Evolutionary conservation across 2,888 invertebrate species (phyloP).

Genomic region (Rhagophthalmus giganteus): DNA sequence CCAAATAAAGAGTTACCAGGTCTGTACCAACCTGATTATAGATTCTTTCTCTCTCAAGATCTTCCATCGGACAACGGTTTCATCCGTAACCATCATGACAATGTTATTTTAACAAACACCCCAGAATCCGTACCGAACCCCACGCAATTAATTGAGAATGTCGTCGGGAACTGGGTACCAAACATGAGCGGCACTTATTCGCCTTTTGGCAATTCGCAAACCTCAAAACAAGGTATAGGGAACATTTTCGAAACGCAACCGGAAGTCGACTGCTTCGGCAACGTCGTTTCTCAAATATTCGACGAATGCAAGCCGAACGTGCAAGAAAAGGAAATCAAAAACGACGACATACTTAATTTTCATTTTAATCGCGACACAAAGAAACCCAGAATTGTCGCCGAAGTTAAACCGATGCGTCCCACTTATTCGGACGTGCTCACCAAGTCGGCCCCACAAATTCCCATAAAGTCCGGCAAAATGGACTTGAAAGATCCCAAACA

Average conservation of each 20-base stretch:
- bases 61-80: conserved; percentile 7
- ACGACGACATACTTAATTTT: conserved; percentile 51
- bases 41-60: conserved; percentile 21
- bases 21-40: conserved; percentile 37
- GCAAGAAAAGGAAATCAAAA: conserved; percentile 33
- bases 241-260: conserved; percentile 45
- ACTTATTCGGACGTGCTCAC: conserved; percentile 83
- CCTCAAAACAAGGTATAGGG: conserved; percentile 46
- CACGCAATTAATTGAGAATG: conserved; percentile 66
- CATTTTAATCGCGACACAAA: conserved; percentile 59
- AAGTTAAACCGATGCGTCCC: conserved; percentile 85
- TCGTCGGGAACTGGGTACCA: conserved; percentile 73
- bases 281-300: conserved; percentile 8
- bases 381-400: conserved; percentile 75
- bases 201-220: conserved; percentile 69
- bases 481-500: conserved; percentile 53
- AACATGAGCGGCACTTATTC: conserved; percentile 74
- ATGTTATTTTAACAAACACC: conserved; percentile 11
- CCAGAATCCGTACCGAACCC: conserved; percentile 31
- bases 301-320: conserved; percentile 18
- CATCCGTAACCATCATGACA: conserved; percentile 13
- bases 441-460: conserved; percentile 61
- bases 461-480: conserved; percentile 48
- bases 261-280: conserved; percentile 43
- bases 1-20: conserved; percentile 36